A percentile compares a stretch with the other conserved stretches of the same genome.
Evolutionary conservation across 2,888 invertebrate genomes (phyloP).

Genomic region (Adelognathus sp.): DNA sequence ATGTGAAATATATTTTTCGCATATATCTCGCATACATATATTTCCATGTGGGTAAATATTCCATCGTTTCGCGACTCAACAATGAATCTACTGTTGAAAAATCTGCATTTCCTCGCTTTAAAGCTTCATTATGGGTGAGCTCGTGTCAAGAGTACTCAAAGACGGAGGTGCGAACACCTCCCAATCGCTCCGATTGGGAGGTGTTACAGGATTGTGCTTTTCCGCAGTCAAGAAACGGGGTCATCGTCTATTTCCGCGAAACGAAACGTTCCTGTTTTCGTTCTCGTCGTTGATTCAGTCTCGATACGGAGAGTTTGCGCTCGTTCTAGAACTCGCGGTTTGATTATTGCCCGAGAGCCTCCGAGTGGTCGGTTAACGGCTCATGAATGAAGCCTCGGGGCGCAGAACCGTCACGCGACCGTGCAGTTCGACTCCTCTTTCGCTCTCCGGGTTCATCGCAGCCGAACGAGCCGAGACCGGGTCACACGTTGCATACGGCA

Average conservation of each 20-base stretch:
- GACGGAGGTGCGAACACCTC: too few relatives aligned
- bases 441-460: slow-evolving; percentile 2
- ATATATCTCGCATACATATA: too few relatives aligned
- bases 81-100: too few relatives aligned
- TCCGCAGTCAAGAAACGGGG: too few relatives aligned
- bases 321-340: not conserved
- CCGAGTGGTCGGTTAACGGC: slow-evolving; percentile 18
- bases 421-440: not conserved
- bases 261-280: not conserved
- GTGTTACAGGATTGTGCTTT: too few relatives aligned
- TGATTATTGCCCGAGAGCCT: slow-evolving; percentile 20
- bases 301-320: slow-evolving; percentile 9
- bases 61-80: too few relatives aligned
- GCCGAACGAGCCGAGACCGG: slow-evolving; percentile 15
- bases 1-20: too few relatives aligned
- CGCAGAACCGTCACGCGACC: slow-evolving; percentile 23
- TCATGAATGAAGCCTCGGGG: slow-evolving; percentile 31
- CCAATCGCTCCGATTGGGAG: too few relatives aligned
- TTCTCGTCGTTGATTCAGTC: not conserved
- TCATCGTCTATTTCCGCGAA: not conserved
- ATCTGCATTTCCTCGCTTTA: too few relatives aligned
- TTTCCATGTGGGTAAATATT: too few relatives aligned
- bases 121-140: too few relatives aligned
- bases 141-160: too few relatives aligned
- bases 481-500: not conserved